Base-by-base conservation (phyloP, 1,140 invertebrate genomes). In the Anthonomus grandis region DNA sequence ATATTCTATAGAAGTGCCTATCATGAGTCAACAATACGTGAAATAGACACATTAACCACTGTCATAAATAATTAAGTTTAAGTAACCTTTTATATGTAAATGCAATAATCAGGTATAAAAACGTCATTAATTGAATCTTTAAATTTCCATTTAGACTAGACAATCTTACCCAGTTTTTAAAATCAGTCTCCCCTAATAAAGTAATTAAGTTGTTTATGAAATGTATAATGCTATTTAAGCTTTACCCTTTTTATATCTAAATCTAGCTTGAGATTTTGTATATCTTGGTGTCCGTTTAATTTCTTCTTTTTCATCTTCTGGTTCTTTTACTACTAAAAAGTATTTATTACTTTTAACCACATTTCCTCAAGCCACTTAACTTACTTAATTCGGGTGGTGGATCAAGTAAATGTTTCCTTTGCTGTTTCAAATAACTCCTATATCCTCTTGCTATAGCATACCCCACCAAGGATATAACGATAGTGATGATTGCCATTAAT, bases 191-290 rank as follows among this genome's bases (percentile, higher is more conserved):
- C n/a, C n/a, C n/a, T n/a, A n/a, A n/a, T n/a, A n/a, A n/a, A n/a
- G n/a, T n/a, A n/a, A n/a, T n/a, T n/a, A n/a, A n/a, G n/a, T n/a
- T n/a, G n/a, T n/a, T n/a, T n/a, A n/a, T n/a, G n/a, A n/a, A n/a
- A n/a, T n/a, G n/a, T n/a, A n/a, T n/a, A n/a, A n/a, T n/a, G n/a
- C n/a, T n/a, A n/a, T 60, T 59, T 73, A 78, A 58, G 69, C 72
- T 74, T 83, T 86, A 53, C 83, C 83, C 72, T 85, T 85, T 63
- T 83, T 82, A 69, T 83, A 85, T 68, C 85, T 75, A 56, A 85
- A 80, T 56, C 84, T 74, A 4, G 84, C 84, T 72, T 86, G 84
- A 8, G 84, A 84, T 76, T 85, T 86, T 47, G 81, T 84, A 57
- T 85, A 86, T 68, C 78, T 75, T 13, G 71, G 71, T 59, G 72